Conservation (phyloP, 35 echinoderm and acorn worm species). For the Lytechinus variegatus region DNA sequence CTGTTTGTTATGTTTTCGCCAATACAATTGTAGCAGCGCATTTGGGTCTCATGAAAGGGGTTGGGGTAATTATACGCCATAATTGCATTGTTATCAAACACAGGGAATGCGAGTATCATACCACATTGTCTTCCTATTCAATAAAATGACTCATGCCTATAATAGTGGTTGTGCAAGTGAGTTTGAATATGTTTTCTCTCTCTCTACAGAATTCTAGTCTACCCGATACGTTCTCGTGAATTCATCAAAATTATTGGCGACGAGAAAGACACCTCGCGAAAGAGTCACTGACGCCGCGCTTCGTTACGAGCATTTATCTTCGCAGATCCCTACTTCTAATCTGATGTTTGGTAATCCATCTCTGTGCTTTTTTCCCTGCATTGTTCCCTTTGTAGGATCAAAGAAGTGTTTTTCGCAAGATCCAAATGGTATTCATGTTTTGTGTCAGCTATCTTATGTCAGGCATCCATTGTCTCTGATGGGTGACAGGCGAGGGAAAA, state of each 20-base stretch:
- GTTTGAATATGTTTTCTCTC: neutral
- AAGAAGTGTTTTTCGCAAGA: neutral
- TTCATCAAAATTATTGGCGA: slow-evolving; percentile 11
- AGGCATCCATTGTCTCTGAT: neutral
- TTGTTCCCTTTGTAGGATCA: neutral
- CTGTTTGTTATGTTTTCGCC: neutral
- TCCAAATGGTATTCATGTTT: neutral
- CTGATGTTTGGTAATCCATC: neutral
- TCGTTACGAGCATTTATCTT: neutral
- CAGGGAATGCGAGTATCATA: neutral
- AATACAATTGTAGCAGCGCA: neutral
- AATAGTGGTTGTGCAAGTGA: neutral
- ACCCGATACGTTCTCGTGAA: neutral
- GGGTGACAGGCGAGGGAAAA: neutral
- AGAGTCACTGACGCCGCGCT: neutral
- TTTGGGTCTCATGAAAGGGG: neutral
- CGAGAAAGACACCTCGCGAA: neutral
- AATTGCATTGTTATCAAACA: neutral
- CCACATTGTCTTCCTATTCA: neutral
- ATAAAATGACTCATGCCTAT: neutral
- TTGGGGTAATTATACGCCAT: neutral
- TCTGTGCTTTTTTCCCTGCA: neutral
- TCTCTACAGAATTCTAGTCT: neutral
- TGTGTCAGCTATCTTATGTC: slow-evolving; percentile 3
- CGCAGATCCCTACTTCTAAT: neutral